Evolutionary conservation across 2,797 vertebrate species (phyloP), one percentile per base, ranked within the genome.

Genomic region (Limosa lapponica): DNA sequence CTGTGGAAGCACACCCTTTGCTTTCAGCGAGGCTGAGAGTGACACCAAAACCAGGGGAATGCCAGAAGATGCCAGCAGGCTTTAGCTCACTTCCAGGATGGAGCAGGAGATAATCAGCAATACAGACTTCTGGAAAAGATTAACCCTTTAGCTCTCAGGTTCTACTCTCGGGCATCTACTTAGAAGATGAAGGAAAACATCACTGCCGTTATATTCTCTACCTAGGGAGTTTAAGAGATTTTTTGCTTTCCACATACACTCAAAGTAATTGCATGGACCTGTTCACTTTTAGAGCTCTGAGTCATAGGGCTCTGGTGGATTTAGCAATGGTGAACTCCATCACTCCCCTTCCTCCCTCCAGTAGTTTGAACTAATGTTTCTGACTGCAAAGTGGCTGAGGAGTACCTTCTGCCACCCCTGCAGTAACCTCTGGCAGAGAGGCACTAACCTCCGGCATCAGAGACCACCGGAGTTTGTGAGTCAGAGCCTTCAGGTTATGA

Each of bases 401-500:
- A 83, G 36, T 84, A 87, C 65, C 74, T 92, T 46, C 59, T 90
- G n/a, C 86, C 74, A 64, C 70, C 49, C 39, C 73, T 81, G 59
- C 7, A 1, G 54, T 66, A 93, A 91, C 81, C 84, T 70, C 77
- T 91, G 77, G 88, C 85, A 74, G 58, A 36, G 9, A 86, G 13
- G 27, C 57, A 66, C 43, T 66, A 86, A 93, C 82, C 89, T 90
- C 89, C 17, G 0, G 78, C 86, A 67, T 44, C 44, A 2, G 3
- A 54, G 80, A 82, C 92, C 75, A 48, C 34, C 3, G 0, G 43
- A 84, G 75, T 85, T 65, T 85, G 70, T 84, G 87, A 85, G 80
- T 88, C 83, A 82, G 83, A 78, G 66, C 83, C 87, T 94, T 55
- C 34, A 66, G 87, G 90, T 71, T 85, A 65, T 16, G 71, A 70